Evolutionary conservation across 2,797 vertebrate genomes (phyloP).

Genomic region (Chromobotia macracanthus): DNA sequence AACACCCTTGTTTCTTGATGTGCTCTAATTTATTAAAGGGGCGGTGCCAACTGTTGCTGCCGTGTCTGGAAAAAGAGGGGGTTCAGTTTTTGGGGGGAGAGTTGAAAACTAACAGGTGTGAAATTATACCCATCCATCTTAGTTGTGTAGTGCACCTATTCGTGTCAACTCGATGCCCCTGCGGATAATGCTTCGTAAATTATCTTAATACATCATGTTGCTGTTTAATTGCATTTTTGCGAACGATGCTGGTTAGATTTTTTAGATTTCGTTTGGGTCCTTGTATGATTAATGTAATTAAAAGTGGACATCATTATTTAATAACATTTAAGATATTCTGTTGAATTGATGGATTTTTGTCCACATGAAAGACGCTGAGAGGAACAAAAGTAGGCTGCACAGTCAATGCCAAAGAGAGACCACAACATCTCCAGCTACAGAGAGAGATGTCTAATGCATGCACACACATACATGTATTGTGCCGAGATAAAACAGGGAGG

Average conservation of each 20-base stretch:
- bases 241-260: constrained; percentile 25
- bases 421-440: constrained; percentile 17
- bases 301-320: constrained; percentile 7
- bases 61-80: background rate
- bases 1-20: background rate
- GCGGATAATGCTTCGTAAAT: background rate
- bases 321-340: constrained; percentile 11
- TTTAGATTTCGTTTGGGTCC: constrained; percentile 28
- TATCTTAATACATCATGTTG: constrained; percentile 30
- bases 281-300: constrained; percentile 25
- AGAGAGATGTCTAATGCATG: constrained; percentile 9
- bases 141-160: constrained; percentile 23
- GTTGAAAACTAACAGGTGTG: constrained; percentile 32
- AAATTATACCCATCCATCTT: constrained; percentile 55
- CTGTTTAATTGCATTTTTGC: constrained; percentile 39
- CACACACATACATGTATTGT: constrained; percentile 9
- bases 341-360: constrained; percentile 12
- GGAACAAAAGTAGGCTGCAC: constrained; percentile 36
- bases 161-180: background rate
- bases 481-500: constrained; percentile 3
- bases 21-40: background rate
- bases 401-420: constrained; percentile 38
- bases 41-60: constrained; percentile 9
- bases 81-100: background rate
- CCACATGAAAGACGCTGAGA: background rate